Base-by-base conservation (phyloP, 1,140 invertebrate species). In the Diorhabda carinulata region DNA sequence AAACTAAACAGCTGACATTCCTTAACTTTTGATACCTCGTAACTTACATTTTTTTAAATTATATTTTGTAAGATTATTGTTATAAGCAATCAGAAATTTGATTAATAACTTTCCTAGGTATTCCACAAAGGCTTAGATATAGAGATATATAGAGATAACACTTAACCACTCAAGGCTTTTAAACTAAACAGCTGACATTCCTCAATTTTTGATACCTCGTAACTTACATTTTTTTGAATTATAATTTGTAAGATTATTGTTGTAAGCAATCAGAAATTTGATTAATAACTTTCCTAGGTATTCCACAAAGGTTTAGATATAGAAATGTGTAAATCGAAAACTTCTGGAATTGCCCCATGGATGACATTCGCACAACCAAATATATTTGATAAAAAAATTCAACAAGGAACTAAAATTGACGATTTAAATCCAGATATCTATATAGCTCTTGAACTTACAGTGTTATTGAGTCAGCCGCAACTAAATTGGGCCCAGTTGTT, bases 401-500 rank as follows among this genome's bases (percentile, higher is more conserved):
- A 61, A 82, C 79, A 68, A 79, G 82, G 4, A 82, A 81, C 2
- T 81, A 81, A 58, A 85, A 68, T 75, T 40, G 78, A 79, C 2
- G 85, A 88, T 63, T 74, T 91, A 4, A 77, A 82, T 0, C 81
- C 84, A 5, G 83, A 85, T 68, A 86, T 85, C 5, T 84, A 85
- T 10, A 83, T 91, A 2, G 86, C 87, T 5, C 77, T 92, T 47
- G 90, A 92, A 72, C 74, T 93, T 9, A 86, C 87, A 42, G 87
- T 93, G 0, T 75, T 93, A 4, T 80, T 88, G 57, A 86, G 88
- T n/a, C 91, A 92, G 75, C 91, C 92, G 0, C 89, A 92, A 74
- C 86, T 89, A 0, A 87, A 89, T 69, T 93, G 91, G 91, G 81
- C 87, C 3, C 85, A 90, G 66, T 74, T 92, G 42, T 81, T 92